Conservation (phyloP, 2,888 invertebrate genomes). For the Cataglyphis livida region DNA sequence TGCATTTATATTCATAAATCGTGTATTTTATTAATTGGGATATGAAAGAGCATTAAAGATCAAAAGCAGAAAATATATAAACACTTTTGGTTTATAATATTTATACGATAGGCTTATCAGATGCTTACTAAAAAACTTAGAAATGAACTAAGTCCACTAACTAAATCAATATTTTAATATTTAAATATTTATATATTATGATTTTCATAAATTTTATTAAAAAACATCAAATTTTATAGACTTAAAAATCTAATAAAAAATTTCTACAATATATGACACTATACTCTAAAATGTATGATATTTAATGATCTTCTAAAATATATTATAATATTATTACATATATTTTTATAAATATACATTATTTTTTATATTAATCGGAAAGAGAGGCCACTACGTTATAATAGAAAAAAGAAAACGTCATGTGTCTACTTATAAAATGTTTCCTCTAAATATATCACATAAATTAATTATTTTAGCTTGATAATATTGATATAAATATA, state of each 20-base stretch:
- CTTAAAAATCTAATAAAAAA: neutral
- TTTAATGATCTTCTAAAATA: neutral
- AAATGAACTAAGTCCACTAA: constrained; percentile 16
- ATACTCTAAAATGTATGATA: neutral
- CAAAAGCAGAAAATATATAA: neutral
- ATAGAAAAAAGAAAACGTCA: neutral
- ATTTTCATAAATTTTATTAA: neutral
- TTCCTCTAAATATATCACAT: neutral
- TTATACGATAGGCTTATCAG: constrained; percentile 17
- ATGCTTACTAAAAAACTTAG: neutral
- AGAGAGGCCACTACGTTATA: neutral
- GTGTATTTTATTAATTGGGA: neutral
- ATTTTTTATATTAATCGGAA: neutral
- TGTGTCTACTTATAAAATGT: neutral
- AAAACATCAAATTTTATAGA: neutral
- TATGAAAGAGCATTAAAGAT: constrained; percentile 28
- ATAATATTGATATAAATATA: neutral
- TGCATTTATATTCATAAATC: neutral
- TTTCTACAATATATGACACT: neutral
- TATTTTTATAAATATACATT: neutral
- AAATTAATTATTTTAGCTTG: neutral
- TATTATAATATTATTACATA: neutral
- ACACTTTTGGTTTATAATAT: neutral
- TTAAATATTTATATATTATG: constrained; percentile 11
- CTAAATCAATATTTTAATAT: constrained; percentile 17